Base-by-base conservation (phyloP, 1,140 invertebrate species). In the Hyles euphorbiae region DNA sequence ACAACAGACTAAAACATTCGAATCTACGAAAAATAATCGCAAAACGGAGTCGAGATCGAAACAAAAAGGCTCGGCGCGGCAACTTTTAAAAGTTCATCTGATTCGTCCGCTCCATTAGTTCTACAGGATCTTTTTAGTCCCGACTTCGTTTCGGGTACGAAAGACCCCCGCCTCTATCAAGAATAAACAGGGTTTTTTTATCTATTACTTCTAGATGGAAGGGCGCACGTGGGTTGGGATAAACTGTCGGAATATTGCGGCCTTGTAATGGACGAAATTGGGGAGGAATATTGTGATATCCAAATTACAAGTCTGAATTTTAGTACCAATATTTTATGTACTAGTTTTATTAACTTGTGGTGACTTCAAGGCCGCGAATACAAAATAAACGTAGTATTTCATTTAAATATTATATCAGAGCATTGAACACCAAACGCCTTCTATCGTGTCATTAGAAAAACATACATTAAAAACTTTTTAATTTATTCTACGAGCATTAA, bases 21-120 rank as follows among this genome's bases (percentile, higher is more conserved):
- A 40, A 3, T n/a, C 5, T 34, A 36, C 36, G 53, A 36, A 11
- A 54, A 45, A 45, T 9, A 54, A 43, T 56, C 8, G 45, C 44
- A 47, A 56, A 11, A 22, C 44, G 47, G 9, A 7, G 3, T 33
- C 54, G 8, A 8, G 40, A 7, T 44, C 12, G 33, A 36, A 5
- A 34, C 44, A 62, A 59, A 65, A 65, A 60, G 54, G 65, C 65
- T 65, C 56, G 58, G 64, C 52, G 56, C 22, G 66, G 65, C 70
- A 67, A 78, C 59, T 80, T 74, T 58, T 70, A 67, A 74, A 80
- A 80, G 76, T 78, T 75, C 72, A 78, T 72, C 72, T 65, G 56
- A 44, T 44, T 65, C 67, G 58, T 70, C 43, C 73, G 79, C 66
- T 74, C 76, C 79, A 82, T 82, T 82, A 82, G 79, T 70, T 74